These are phyloP conservation scores for Semaprochilodus insignis DNA, from an alignment of 2,797 vertebrate genomes.

Conservation along the genomic window DNA sequence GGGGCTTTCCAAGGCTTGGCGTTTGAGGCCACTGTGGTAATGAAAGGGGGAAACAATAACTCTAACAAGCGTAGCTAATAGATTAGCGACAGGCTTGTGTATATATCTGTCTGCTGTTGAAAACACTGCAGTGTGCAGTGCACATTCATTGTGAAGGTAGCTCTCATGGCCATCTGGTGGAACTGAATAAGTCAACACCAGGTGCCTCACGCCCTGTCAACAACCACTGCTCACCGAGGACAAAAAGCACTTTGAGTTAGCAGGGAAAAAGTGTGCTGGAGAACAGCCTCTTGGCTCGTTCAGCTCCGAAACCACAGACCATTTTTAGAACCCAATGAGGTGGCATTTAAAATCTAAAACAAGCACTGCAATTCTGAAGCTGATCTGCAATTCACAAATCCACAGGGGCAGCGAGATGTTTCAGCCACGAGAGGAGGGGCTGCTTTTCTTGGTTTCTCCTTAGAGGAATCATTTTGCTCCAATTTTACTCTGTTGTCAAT, in stretches of 20 bases:
- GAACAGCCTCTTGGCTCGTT: background rate
- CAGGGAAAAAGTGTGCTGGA: slow-evolving; percentile 12
- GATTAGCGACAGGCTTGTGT: slow-evolving; percentile 2
- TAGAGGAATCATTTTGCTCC: too few relatives aligned
- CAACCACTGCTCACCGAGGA: background rate
- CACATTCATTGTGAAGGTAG: slow-evolving; percentile 1
- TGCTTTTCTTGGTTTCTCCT: too few relatives aligned
- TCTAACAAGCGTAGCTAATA: background rate
- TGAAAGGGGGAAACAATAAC: background rate
- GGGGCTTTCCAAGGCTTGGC: background rate
- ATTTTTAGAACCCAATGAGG: background rate
- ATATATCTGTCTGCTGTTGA: background rate
- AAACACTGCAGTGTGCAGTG: background rate
- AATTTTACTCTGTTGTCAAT: too few relatives aligned
- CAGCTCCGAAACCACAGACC: background rate
- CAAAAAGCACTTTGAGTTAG: background rate
- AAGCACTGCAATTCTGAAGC: background rate
- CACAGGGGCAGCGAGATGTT: background rate
- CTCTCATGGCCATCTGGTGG: background rate
- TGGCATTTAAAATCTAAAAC: background rate
- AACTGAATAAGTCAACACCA: slow-evolving; percentile 21
- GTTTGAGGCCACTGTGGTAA: background rate
- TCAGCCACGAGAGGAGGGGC: background rate
- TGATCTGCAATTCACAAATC: slow-evolving; percentile 4
- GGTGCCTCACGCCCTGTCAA: slow-evolving; percentile 22